Evolutionary conservation across 35 echinoderm and acorn worm species (phyloP).

Genomic region (Anneissia japonica): DNA sequence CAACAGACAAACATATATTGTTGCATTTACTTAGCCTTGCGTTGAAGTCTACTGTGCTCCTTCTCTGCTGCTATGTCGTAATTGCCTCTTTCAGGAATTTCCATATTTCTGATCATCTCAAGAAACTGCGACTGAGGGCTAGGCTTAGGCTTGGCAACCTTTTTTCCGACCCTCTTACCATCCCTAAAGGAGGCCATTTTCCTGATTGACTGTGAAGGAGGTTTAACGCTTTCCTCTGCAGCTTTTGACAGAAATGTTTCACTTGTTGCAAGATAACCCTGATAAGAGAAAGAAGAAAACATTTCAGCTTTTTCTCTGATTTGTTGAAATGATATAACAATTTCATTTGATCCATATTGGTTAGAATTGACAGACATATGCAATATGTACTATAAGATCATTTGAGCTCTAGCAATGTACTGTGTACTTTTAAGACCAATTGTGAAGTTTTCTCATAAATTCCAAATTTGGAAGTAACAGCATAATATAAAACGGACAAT

Average conservation of each 20-base stretch:
- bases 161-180: conserved; percentile 15
- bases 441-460: background rate
- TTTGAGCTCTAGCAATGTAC: too few species aligned
- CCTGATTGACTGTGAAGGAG: conserved; percentile 39
- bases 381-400: too few species aligned
- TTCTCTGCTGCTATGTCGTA: conserved; percentile 82
- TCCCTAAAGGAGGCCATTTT: conserved; percentile 39
- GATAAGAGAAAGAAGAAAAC: background rate
- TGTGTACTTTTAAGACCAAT: too few species aligned
- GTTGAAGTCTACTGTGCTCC: conserved; percentile 48
- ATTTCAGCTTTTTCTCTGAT: too few species aligned
- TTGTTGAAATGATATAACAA: too few species aligned
- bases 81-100: conserved; percentile 56
- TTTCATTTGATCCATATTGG: too few species aligned
- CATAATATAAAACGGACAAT: background rate
- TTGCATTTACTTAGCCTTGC: conserved; percentile 82
- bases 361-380: too few species aligned
- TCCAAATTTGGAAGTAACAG: background rate
- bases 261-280: conserved; percentile 77
- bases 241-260: conserved; percentile 68
- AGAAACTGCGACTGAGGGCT: background rate
- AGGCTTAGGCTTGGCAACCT: background rate
- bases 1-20: too few species aligned
- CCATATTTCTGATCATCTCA: conserved; percentile 70
- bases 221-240: conserved; percentile 64